Percentiles rank a stretch among this genome's conserved stretches.
Conservation (phyloP, 2,797 vertebrate species). For the Pseudopleuronectes americanus region DNA sequence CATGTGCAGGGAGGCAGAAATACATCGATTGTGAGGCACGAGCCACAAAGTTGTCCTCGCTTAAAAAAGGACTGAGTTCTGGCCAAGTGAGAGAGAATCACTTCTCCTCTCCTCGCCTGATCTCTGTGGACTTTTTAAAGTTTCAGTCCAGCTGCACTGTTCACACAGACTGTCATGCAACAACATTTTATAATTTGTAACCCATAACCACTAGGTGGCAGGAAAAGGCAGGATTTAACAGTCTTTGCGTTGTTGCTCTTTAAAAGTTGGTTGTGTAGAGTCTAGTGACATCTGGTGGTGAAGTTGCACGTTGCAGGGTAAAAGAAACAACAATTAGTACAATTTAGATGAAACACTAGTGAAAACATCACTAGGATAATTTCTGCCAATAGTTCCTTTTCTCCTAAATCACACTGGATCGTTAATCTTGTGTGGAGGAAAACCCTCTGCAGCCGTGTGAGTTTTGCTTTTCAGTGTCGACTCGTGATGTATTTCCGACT, state of each 20-base stretch:
- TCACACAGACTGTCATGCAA: too few species aligned
- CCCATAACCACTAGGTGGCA: constrained; percentile 44
- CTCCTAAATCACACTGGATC: neutral
- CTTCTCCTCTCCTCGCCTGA: neutral
- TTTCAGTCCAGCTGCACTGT: too few species aligned
- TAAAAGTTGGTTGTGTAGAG: constrained; percentile 4
- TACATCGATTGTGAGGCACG: constrained; percentile 13
- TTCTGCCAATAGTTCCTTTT: too few species aligned
- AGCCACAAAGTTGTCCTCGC: constrained; percentile 9
- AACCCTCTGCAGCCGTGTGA: neutral
- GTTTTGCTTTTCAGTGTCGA: neutral
- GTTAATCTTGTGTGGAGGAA: constrained; percentile 2
- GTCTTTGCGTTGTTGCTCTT: constrained; percentile 2
- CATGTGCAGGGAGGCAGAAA: constrained; percentile 18
- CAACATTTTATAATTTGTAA: too few species aligned
- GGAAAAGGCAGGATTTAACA: constrained; percentile 22
- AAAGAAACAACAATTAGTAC: too few species aligned
- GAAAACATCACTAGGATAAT: too few species aligned
- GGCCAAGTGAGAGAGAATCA: constrained; percentile 20
- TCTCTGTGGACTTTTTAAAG: neutral
- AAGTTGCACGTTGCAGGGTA: too few species aligned
- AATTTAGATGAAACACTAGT: too few species aligned
- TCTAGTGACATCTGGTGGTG: too few species aligned
- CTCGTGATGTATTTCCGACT: neutral
- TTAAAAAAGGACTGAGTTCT: constrained; percentile 19